Evolutionary conservation across 2,888 invertebrate genomes (phyloP).

Genomic region (Limnephilus auricula): DNA sequence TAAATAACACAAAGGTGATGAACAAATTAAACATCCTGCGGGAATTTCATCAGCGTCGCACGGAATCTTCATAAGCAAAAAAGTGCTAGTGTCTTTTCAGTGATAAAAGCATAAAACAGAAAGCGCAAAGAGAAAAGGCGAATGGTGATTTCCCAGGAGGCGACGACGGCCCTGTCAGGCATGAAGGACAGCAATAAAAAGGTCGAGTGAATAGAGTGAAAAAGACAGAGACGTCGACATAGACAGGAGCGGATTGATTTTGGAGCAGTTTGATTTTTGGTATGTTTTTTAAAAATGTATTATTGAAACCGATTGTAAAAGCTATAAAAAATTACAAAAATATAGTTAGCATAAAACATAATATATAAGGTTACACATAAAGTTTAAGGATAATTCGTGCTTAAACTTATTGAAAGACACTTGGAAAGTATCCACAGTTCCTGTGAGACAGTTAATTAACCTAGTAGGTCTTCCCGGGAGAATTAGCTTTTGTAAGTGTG

Average conservation of each 20-base stretch:
- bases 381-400: too few relatives aligned
- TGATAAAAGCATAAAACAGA: slow-evolving; percentile 62
- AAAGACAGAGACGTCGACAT: slow-evolving; percentile 12
- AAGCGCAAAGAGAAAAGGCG: slow-evolving; percentile 55
- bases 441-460: too few relatives aligned
- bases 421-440: too few relatives aligned
- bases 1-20: not conserved
- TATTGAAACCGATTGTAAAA: too few relatives aligned
- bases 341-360: too few relatives aligned
- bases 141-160: slow-evolving; percentile 65
- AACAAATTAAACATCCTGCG: not conserved
- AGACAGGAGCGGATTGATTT: slow-evolving; percentile 28
- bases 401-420: too few relatives aligned
- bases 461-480: too few relatives aligned
- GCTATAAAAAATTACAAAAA: too few relatives aligned
- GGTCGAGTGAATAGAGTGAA: not conserved
- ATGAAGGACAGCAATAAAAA: slow-evolving; percentile 57
- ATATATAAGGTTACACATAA: too few relatives aligned
- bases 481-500: too few relatives aligned
- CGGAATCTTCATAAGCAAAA: slow-evolving; percentile 2
- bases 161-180: slow-evolving; percentile 37
- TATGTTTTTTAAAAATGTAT: too few relatives aligned
- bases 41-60: not conserved
- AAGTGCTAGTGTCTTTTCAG: slow-evolving; percentile 54
- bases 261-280: not conserved